Percentiles rank a stretch among this genome's conserved stretches.
Conservation (phyloP, 2,888 invertebrate genomes). For the Rhorus exstirpatorius region DNA sequence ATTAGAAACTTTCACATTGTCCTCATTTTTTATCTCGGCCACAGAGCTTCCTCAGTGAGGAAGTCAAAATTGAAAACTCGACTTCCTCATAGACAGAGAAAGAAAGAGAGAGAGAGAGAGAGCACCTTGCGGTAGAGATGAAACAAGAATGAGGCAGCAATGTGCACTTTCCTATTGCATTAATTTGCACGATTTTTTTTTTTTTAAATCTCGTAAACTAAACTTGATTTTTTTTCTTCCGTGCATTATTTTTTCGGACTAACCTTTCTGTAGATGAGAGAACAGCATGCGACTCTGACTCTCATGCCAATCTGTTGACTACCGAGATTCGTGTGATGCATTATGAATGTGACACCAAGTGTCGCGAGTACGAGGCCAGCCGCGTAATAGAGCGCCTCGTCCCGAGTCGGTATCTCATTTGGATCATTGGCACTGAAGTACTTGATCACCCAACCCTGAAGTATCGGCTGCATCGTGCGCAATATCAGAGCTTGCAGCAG, state of each 20-base stretch:
- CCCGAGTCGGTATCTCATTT: constrained; percentile 67
- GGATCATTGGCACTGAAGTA: constrained; percentile 75
- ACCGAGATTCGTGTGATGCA: constrained; percentile 85
- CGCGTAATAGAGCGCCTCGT: constrained; percentile 82
- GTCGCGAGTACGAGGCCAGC: constrained; percentile 83
- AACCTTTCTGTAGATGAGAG: constrained; percentile 91
- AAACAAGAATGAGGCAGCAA: no score
- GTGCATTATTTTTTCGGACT: constrained; percentile 56
- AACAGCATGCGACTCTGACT: constrained; percentile 90
- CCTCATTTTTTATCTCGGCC: not conserved
- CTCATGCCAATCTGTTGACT: constrained; percentile 88
- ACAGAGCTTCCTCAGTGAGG: no score
- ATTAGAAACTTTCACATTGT: no score
- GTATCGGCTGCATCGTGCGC: constrained; percentile 72
- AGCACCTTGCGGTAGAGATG: no score
- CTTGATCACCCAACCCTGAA: constrained; percentile 78
- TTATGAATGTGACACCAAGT: constrained; percentile 81
- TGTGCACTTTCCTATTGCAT: not conserved
- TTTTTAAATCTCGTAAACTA: not conserved
- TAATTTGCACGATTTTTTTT: not conserved
- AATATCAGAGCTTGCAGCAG: constrained; percentile 68
- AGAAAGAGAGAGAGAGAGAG: no score
- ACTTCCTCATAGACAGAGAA: no score
- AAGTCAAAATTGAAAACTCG: no score
- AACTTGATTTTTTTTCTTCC: constrained; percentile 6